A percentile compares a stretch with the other conserved stretches of the same genome.
Evolutionary conservation across 2,113 vertebrate species (phyloP).

Genomic region (Nesospiza acunhae): DNA sequence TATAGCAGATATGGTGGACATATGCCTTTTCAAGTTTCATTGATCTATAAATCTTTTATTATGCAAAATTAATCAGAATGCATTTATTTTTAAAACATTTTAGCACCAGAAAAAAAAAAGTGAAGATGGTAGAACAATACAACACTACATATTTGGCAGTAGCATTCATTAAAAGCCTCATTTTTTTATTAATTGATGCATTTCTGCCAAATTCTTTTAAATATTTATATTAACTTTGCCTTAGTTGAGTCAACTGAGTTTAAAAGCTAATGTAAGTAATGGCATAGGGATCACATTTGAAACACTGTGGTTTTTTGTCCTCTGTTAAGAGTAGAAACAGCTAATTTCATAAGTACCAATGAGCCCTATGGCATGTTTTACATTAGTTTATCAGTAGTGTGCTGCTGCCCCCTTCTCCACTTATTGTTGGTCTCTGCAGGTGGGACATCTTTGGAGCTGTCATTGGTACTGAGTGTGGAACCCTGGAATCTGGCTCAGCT

Average conservation of each 20-base stretch:
- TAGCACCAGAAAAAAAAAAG: background rate
- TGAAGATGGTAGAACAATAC: background rate
- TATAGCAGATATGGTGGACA: background rate
- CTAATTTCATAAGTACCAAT: background rate
- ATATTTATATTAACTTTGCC: background rate
- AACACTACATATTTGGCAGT: background rate
- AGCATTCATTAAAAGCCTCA: background rate
- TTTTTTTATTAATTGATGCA: background rate
- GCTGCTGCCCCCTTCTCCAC: background rate
- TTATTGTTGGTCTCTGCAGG: conserved; percentile 50
- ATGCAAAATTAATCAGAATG: background rate
- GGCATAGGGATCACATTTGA: background rate
- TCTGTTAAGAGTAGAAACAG: background rate
- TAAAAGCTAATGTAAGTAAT: background rate
- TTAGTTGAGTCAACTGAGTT: background rate
- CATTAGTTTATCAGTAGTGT: background rate
- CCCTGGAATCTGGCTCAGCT: conserved; percentile 89
- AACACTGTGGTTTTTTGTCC: background rate
- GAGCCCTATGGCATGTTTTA: background rate
- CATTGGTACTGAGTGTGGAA: conserved; percentile 88
- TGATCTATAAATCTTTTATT: background rate
- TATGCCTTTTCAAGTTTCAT: conserved; percentile 7
- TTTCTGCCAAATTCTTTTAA: background rate
- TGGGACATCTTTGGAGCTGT: conserved; percentile 91
- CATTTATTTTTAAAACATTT: background rate